Evolutionary conservation across 1,140 invertebrate species (phyloP), one percentile per base, ranked within the genome.

Genomic region (Galendromus occidentalis): DNA sequence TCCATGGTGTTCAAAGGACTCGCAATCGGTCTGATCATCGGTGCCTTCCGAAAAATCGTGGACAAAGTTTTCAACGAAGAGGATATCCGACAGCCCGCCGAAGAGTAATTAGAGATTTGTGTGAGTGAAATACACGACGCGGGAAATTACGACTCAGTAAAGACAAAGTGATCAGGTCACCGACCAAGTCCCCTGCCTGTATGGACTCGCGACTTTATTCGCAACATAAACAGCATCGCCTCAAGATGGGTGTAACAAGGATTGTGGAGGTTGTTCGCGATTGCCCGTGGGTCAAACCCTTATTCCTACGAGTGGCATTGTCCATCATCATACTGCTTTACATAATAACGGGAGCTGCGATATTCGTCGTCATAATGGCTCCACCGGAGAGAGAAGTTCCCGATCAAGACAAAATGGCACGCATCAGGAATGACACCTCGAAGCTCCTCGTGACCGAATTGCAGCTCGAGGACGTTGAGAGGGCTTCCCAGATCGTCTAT

Each of bases 1-100:
- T 59, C 51, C 1, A 59, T 59, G 51, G 4, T 59, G n/a, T 14
- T 59, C 33, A 59, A 59, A 59, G 51, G 51, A 59, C n/a, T 59
- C 33, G 51, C 22, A 2, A 33, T 59, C 14, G 51, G 51, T 25
- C 22, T 59, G 14, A 22, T 22, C 5, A 59, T 59, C 51, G 51
- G 51, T 29, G 12, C 33, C 2, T 22, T 59, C 17, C 51, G 51
- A 1, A 59, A 59, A 25, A 33, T 25, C 33, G 14, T 59, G 14
- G 25, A 25, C 14, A 59, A 33, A 17, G 17, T 20, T 4, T 59
- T 59, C 22, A 17, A 17, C 1, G 51, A 59, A 1, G 51, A 59
- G 33, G 25, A 25, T 25, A 33, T 1, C 51, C 51, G 25, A 22
- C 51, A 2, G 25, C 25, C 17, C 6, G n/a, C n/a, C 25, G n/a